Base-by-base conservation (phyloP, 53 echinoderm and acorn worm genomes). In the Luidia sarsii region DNA sequence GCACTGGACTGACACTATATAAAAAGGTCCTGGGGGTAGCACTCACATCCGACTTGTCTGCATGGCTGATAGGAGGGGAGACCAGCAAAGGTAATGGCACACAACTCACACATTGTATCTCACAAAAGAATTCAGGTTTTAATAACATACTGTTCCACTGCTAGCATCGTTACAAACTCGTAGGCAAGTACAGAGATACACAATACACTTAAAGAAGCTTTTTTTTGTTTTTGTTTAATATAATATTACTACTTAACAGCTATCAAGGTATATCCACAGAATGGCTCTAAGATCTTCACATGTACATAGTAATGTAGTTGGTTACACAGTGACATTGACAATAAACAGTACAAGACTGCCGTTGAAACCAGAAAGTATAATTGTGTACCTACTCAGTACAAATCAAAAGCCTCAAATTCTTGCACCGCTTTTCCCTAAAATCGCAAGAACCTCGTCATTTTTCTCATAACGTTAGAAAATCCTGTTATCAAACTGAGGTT, bases 111-210 rank as follows among this genome's bases (percentile, higher is more conserved):
- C 2, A 3, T 22, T 61, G 48, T 45, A n/a, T 77, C 45, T 77
- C 77, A 77, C 77, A 77, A 77, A 77, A 77, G 45, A 61, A 60
- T 45, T 77, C 43, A 61, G 43, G 46, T 61, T 77, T n/a, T 77
- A 77, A 61, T 77, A 77, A 77, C 62, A 77, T 77, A 77, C 48
- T 77, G 77, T 60, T 67, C 61, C 60, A 77, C 77, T 77, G 77
- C 77, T 77, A 77, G 77, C 77, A 77, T 77, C 32, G 62, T 77
- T 77, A 77, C 77, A 77, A 77, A 77, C 77, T 59, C 19, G 77
- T 77, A 77, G 77, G 77, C 77, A 77, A 77, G 77, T 59, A 77
- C 77, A 57, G 20, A 61, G 61, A 61, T 77, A 77, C 77, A 77
- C 59, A 61, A 61, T 75, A 75, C 72, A 72, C 24, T 61, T 59